Conservation (phyloP, 2,888 invertebrate genomes). For the Sceliomorpha sp. region DNA sequence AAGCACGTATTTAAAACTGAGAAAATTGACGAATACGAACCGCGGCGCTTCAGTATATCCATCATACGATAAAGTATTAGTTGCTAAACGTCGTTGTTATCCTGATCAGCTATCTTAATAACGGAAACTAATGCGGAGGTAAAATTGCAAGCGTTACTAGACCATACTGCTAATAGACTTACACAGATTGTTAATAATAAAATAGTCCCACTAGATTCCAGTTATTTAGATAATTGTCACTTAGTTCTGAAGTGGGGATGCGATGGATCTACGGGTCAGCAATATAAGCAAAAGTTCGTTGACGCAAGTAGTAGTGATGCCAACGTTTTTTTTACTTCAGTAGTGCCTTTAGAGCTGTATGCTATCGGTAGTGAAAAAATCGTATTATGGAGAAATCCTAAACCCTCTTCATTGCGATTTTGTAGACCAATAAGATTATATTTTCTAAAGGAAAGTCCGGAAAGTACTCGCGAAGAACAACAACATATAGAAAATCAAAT, state of each 20-base stretch:
- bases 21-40: conserved; percentile 8
- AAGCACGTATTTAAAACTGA: conserved; percentile 6
- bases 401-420: conserved; percentile 20
- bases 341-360: conserved; percentile 18
- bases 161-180: no score
- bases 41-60: conserved; percentile 9
- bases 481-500: conserved; percentile 1
- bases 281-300: background rate
- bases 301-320: background rate
- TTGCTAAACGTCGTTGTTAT: conserved; percentile 1
- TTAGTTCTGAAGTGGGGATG: conserved; percentile 4
- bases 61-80: background rate
- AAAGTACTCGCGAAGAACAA: background rate
- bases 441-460: conserved; percentile 20
- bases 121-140: conserved; percentile 1
- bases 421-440: conserved; percentile 32
- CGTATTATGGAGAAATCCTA: conserved; percentile 26
- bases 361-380: background rate
- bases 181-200: background rate
- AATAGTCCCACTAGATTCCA: background rate
- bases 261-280: background rate
- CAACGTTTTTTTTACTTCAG: no score
- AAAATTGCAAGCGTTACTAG: background rate
- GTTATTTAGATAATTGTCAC: background rate
- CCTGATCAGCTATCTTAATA: background rate